These are phyloP conservation scores for Neosalanx taihuensis DNA, from an alignment of 2,797 vertebrate species.

Conservation along the genomic window DNA sequence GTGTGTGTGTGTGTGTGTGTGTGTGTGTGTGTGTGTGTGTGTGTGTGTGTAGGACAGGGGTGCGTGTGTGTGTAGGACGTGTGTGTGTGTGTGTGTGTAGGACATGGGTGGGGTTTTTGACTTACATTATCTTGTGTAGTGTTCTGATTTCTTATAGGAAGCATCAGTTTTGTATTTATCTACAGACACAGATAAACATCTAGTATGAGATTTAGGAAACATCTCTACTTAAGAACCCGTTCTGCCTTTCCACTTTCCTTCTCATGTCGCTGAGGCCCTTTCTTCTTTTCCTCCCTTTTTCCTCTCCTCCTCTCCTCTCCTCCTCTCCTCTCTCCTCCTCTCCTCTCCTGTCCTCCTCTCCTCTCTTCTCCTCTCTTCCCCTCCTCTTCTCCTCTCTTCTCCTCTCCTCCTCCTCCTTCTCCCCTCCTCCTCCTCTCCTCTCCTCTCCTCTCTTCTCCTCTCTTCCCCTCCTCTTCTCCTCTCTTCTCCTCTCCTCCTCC, in stretches of 20 bases:
- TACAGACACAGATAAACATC: neutral
- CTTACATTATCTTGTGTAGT: no score
- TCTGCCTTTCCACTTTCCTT: neutral
- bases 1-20: no score
- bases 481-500: neutral
- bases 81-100: constrained; percentile 3
- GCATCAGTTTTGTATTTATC: neutral
- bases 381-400: no score
- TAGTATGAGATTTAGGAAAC: neutral
- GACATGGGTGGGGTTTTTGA: neutral
- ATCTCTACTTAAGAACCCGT: neutral
- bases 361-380: neutral
- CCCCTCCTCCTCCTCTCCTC: no score
- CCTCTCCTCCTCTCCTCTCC: neutral
- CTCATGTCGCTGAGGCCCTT: neutral
- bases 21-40: no score
- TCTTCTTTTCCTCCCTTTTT: neutral
- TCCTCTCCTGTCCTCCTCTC: no score
- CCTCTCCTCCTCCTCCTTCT: no score
- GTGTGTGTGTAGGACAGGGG: no score
- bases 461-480: neutral
- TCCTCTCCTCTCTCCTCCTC: no score
- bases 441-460: no score
- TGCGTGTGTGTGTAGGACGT: neutral
- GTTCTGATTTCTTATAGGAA: neutral